phyloP scores from a whole-genome alignment of 2,797 vertebrate genomes.

The Petrocephalus schoutedeni region DNA sequence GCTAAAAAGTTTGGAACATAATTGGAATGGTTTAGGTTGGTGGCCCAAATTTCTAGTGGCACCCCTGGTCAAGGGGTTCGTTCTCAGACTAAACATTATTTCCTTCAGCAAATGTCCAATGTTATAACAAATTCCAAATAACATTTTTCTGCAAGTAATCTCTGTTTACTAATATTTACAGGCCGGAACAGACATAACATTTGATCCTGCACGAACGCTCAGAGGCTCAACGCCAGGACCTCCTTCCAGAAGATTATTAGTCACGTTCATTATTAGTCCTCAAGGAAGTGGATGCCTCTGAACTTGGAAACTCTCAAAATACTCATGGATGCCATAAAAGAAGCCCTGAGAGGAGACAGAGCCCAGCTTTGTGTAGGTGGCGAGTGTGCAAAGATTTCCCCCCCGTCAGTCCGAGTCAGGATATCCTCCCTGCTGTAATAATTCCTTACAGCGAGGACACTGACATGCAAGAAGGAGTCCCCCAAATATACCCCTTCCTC shows the following conservation, averaged over 20 bases:
- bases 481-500: background rate
- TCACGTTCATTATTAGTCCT: background rate
- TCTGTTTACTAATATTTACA: conserved; percentile 1
- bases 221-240: conserved; percentile 24
- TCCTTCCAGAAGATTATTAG: conserved; percentile 24
- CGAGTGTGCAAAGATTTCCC: background rate
- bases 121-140: background rate
- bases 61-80: background rate
- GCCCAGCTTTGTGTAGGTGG: background rate
- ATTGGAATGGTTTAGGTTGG: background rate
- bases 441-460: background rate
- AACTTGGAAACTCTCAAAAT: conserved; percentile 10
- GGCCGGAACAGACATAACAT: background rate
- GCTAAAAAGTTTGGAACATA: background rate
- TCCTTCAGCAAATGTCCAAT: background rate
- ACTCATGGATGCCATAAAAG: background rate
- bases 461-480: background rate
- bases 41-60: background rate
- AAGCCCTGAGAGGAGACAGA: background rate
- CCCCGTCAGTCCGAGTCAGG: background rate
- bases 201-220: background rate
- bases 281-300: background rate
- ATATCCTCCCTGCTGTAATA: background rate
- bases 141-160: background rate
- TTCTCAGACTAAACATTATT: background rate